Base-by-base conservation (phyloP, 1,140 invertebrate genomes). In the Drosophila seguyi region DNA sequence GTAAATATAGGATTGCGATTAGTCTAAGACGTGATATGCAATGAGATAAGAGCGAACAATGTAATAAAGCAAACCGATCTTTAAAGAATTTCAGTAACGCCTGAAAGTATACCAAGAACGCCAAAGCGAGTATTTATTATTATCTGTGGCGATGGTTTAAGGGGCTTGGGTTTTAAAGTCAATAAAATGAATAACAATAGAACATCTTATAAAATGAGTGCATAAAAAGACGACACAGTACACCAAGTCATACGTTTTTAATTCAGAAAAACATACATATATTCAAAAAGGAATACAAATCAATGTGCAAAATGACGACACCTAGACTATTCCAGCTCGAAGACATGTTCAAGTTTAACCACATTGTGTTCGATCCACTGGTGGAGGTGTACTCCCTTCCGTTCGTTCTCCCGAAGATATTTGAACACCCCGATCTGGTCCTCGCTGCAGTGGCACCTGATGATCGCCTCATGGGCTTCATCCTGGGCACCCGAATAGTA, bases 11-110 rank as follows among this genome's bases (percentile, higher is more conserved):
- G 63, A 84, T 69, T 83, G 41, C 61, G 31, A 42, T 75, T 88
- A 87, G 65, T 50, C 62, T 87, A 87, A 88, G 85, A 62, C 77
- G 84, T 87, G 84, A 87, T 87, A 78, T 55, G 74, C 71, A 71
- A 62, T 56, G 53, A 78, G 53, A 62, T 63, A 56, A 58, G 65
- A 69, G 42, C 36, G 36, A 72, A 20, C 25, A 55, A 72, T 61
- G 38, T 58, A 77, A 77, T 69, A 77, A 76, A 77, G 41, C 41
- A 53, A 48, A 27, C 8, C 42, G 52, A 56, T 13, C 25, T 44
- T 75, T 31, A 39, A 44, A 41, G 31, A 52, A 36, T 38, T 27
- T 18, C 8, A 11, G 3, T 29, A 34, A 53, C 16, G 29, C 62
- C 66, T 6, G 5, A 45, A 45, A 36, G 66, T 67, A 69, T 69